These are phyloP conservation scores for Aphelinus atriplicis DNA, from an alignment of 1,140 invertebrate species.

Conservation along the genomic window DNA sequence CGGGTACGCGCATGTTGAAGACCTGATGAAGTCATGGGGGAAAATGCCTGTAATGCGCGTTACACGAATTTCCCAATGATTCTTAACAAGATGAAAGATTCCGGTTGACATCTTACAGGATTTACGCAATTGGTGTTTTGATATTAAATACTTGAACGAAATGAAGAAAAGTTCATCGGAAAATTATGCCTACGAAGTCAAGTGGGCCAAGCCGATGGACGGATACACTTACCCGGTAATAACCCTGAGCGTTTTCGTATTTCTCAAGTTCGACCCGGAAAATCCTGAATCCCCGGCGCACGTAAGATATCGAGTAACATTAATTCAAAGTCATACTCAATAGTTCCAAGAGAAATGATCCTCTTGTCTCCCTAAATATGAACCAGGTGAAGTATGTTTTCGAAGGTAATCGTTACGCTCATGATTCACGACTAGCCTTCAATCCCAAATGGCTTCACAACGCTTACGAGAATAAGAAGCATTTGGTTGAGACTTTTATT, in stretches of 20 bases:
- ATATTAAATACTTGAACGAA: slow-evolving; percentile 42
- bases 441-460: slow-evolving; percentile 47
- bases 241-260: slow-evolving; percentile 45
- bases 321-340: slow-evolving; percentile 31
- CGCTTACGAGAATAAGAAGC: slow-evolving; percentile 13
- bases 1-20: too few relatives aligned
- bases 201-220: slow-evolving; percentile 53
- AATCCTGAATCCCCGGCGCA: slow-evolving; percentile 29
- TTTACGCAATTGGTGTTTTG: slow-evolving; percentile 49
- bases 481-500: neutral
- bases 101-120: slow-evolving; percentile 27
- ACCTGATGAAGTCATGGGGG: too few relatives aligned
- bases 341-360: neutral
- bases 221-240: slow-evolving; percentile 52
- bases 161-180: slow-evolving; percentile 16
- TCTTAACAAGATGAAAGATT: too few relatives aligned
- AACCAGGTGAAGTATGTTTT: slow-evolving; percentile 48
- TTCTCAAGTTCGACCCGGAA: slow-evolving; percentile 38
- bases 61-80: too few relatives aligned
- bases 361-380: neutral
- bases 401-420: slow-evolving; percentile 47
- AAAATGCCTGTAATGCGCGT: too few relatives aligned
- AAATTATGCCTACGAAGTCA: slow-evolving; percentile 46
- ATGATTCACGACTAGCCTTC: slow-evolving; percentile 43
- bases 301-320: slow-evolving; percentile 44